A percentile compares a stretch with the other conserved stretches of the same genome.
Conservation (phyloP, 2,797 vertebrate species). For the Neopelma chrysocephalum region DNA sequence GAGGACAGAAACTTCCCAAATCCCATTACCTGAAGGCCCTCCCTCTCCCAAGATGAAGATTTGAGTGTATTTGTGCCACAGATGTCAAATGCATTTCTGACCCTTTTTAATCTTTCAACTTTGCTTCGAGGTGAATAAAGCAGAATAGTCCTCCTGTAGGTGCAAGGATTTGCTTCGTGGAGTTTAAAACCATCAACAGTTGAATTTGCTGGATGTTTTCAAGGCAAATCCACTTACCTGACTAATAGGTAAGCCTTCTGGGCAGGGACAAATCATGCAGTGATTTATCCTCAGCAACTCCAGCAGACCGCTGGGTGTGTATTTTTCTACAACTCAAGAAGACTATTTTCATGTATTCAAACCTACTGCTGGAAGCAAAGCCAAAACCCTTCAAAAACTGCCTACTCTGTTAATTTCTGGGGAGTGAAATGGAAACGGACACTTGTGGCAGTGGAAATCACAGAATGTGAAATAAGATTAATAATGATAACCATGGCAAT, state of each 20-base stretch:
- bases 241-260: not conserved
- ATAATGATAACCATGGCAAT: not conserved
- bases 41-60: not conserved
- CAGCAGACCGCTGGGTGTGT: rapidly evolving
- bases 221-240: conserved; percentile 8
- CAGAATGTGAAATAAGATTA: not conserved
- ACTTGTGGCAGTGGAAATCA: not conserved
- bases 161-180: not conserved
- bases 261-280: not conserved
- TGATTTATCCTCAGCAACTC: not conserved
- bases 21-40: not conserved
- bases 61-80: not conserved
- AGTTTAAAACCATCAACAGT: not conserved
- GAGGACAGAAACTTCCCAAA: conserved; percentile 30
- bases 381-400: not conserved
- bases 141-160: not conserved
- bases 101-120: not conserved
- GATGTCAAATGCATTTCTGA: conserved; percentile 28
- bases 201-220: not conserved
- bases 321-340: not conserved
- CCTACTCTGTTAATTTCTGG: not conserved
- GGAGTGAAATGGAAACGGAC: not conserved
- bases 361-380: not conserved
- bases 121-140: not conserved
- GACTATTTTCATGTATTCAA: not conserved